Base-by-base conservation (phyloP, 1,140 invertebrate genomes). In the Batillaria attramentaria region DNA sequence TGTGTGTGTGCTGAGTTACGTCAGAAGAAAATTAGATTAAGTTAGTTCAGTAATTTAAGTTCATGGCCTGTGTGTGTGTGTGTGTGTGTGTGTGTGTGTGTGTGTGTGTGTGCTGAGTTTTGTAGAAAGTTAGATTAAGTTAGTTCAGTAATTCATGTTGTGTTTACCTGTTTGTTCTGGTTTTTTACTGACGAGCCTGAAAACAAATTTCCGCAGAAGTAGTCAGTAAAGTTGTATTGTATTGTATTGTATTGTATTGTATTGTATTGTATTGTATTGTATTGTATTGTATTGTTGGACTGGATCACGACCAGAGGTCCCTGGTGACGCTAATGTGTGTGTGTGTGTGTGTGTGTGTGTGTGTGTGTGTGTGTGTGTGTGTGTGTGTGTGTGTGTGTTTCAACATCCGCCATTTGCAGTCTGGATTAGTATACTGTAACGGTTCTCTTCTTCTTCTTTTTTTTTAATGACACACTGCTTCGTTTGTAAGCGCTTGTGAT, bases 331-430 rank as follows among this genome's bases (percentile, higher is more conserved):
- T 10, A 50, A 10, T 24, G 46, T 50, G 10, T 24, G 46, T 50
- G 10, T 50, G 46, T 50, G 46, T 10, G 10, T 24, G 10, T 10
- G 46, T 50, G 46, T 13, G 10, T 50, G 46, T 50, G 46, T 50
- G 46, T 50, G 46, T 50, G 46, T 50, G 46, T 50, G 46, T 50
- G 46, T 50, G 46, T 50, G 46, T 50, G 46, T 50, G 46, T 50
- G 46, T 50, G 46, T 50, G 46, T 50, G 46, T 10, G 24, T 13
- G 10, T 24, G 46, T 50, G 10, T 50, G 46, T 50, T 50, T 10
- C 10, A n/a, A n/a, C n/a, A n/a, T n/a, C n/a, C n/a, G n/a, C n/a
- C n/a, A n/a, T n/a, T n/a, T n/a, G n/a, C n/a, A n/a, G n/a, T n/a
- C n/a, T n/a, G n/a, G n/a, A n/a, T n/a, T n/a, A n/a, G n/a, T n/a